Conservation (phyloP, 2,113 vertebrate genomes). For the Silurus meridionalis region DNA sequence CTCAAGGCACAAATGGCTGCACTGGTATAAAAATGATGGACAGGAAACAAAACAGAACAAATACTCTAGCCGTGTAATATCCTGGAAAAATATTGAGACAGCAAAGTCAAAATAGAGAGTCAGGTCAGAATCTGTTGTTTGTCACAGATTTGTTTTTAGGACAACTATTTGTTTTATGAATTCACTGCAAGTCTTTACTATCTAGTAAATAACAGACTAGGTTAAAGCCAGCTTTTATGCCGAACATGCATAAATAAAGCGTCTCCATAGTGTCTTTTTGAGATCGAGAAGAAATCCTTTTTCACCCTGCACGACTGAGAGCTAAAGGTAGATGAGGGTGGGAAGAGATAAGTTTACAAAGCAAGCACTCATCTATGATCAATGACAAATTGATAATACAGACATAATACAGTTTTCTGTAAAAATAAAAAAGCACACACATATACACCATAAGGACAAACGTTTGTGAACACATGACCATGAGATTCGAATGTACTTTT, state of each 20-base stretch:
- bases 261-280: neutral
- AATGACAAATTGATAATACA: neutral
- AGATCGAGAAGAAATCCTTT: no score
- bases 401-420: no score
- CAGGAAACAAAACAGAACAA: neutral
- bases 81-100: slow-evolving; percentile 1
- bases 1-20: neutral
- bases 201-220: neutral
- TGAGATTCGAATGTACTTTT: no score
- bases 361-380: neutral
- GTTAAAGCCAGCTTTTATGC: neutral
- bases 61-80: neutral
- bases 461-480: no score
- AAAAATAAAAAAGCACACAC: no score
- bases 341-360: neutral
- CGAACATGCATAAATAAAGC: neutral
- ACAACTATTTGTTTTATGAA: neutral
- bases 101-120: neutral
- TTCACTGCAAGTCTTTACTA: neutral
- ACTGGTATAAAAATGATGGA: slow-evolving; percentile 10
- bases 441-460: no score
- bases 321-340: neutral
- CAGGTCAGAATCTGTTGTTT: neutral
- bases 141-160: neutral
- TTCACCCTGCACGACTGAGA: no score